phyloP scores from a whole-genome alignment of 2,797 vertebrate species.

The Channa striata region DNA sequence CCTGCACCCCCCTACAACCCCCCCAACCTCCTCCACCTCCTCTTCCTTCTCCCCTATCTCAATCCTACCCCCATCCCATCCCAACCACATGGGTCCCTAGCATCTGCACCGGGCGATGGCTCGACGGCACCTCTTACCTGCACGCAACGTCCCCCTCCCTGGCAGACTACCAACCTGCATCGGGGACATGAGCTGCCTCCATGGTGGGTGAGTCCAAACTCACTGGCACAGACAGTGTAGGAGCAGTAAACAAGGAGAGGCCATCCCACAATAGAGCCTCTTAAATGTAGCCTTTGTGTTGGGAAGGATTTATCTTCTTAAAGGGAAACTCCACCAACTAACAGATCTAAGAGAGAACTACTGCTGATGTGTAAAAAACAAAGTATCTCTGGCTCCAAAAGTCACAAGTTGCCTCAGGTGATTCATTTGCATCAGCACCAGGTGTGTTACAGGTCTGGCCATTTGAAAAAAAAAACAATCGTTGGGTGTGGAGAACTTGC shows the following conservation, averaged over 20 bases:
- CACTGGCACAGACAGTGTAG: slow-evolving; percentile 69
- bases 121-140: slow-evolving; percentile 85
- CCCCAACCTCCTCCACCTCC: slow-evolving; percentile 19
- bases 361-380: background rate
- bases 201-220: slow-evolving; percentile 85
- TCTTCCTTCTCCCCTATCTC: slow-evolving; percentile 24
- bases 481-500: no score
- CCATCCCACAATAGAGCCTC: slow-evolving; percentile 34
- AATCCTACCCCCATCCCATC: slow-evolving; percentile 42
- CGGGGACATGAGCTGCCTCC: slow-evolving; percentile 80
- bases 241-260: slow-evolving; percentile 79
- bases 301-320: slow-evolving; percentile 6
- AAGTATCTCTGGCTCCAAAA: background rate
- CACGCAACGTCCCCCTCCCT: slow-evolving; percentile 83
- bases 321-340: slow-evolving; percentile 13
- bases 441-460: background rate
- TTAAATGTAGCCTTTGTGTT: slow-evolving; percentile 4
- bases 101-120: slow-evolving; percentile 83
- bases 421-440: background rate
- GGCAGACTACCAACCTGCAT: slow-evolving; percentile 90
- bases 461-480: background rate
- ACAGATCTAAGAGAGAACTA: background rate
- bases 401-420: background rate
- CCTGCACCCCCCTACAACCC: slow-evolving; percentile 29
- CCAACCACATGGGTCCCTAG: slow-evolving; percentile 71